Conservation (phyloP, 2,113 vertebrate genomes). For the Zosterops borbonicus region DNA sequence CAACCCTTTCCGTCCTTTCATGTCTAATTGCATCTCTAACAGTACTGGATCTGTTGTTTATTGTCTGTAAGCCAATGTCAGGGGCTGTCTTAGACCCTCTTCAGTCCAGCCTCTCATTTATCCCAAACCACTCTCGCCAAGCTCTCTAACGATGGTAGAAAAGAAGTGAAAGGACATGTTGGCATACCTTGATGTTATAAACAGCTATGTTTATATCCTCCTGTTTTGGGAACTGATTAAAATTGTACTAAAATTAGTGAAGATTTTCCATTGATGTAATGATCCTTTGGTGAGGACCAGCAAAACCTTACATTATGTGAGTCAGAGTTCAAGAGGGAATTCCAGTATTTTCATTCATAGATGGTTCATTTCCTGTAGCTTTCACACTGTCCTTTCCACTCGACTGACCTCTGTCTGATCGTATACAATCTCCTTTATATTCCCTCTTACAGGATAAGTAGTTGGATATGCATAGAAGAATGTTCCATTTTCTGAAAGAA, state of each 20-base stretch:
- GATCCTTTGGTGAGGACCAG: neutral
- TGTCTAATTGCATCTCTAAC: conserved; percentile 2
- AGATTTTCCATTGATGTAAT: neutral
- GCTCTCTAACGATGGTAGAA: neutral
- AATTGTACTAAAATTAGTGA: conserved; percentile 7
- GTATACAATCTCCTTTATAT: conserved; percentile 2
- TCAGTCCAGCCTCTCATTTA: neutral
- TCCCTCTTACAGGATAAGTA: conserved; percentile 19
- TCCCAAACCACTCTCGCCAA: neutral
- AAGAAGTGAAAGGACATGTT: neutral
- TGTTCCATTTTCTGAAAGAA: conserved; percentile 48
- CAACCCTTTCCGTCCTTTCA: neutral
- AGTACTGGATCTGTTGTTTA: neutral
- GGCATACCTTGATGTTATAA: neutral
- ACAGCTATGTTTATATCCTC: neutral
- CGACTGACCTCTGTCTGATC: conserved; percentile 51
- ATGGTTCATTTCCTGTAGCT: conserved; percentile 57
- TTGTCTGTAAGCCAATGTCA: neutral
- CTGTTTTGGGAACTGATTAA: neutral
- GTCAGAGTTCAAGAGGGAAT: conserved; percentile 21
- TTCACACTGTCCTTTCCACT: conserved; percentile 63
- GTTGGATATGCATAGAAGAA: conserved; percentile 26
- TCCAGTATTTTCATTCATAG: conserved; percentile 35
- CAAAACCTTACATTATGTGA: conserved; percentile 4
- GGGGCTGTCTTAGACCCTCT: neutral